Conservation (phyloP, 1,140 invertebrate species). For the Bombus confusus region DNA sequence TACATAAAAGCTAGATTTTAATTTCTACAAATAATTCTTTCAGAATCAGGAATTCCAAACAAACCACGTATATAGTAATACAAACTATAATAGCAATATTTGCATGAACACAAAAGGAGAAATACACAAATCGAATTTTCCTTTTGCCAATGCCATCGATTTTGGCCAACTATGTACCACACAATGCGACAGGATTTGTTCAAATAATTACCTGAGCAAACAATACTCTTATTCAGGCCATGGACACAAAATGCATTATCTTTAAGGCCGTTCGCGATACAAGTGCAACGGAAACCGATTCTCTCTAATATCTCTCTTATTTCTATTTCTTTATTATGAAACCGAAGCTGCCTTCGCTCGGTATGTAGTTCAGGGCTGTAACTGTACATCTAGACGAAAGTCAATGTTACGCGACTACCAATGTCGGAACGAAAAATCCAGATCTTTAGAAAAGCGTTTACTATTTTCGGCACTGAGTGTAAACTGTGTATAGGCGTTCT, state of each 20-base stretch:
- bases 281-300: neutral
- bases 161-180: neutral
- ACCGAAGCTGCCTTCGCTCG: conserved; percentile 25
- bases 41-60: neutral
- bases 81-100: neutral
- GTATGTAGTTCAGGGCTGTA: conserved; percentile 61
- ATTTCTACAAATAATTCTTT: neutral
- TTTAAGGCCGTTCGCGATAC: conserved; percentile 14
- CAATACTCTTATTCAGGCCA: conserved; percentile 30
- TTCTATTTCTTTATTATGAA: conserved; percentile 54
- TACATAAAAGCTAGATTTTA: neutral
- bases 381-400: conserved; percentile 36
- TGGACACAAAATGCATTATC: conserved; percentile 34
- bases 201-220: conserved; percentile 26
- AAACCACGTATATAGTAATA: too few species aligned
- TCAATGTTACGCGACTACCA: conserved; percentile 31
- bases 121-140: neutral
- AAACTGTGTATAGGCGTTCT: conserved; percentile 4
- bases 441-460: neutral
- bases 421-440: neutral
- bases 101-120: neutral
- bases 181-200: neutral
- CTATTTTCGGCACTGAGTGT: conserved; percentile 19
- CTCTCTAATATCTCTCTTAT: conserved; percentile 28
- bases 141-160: neutral